A percentile compares a stretch with the other conserved stretches of the same genome.
These are phyloP conservation scores for Aplodontia rufa DNA, from an alignment of 2,113 vertebrate genomes.

Conservation along the genomic window DNA sequence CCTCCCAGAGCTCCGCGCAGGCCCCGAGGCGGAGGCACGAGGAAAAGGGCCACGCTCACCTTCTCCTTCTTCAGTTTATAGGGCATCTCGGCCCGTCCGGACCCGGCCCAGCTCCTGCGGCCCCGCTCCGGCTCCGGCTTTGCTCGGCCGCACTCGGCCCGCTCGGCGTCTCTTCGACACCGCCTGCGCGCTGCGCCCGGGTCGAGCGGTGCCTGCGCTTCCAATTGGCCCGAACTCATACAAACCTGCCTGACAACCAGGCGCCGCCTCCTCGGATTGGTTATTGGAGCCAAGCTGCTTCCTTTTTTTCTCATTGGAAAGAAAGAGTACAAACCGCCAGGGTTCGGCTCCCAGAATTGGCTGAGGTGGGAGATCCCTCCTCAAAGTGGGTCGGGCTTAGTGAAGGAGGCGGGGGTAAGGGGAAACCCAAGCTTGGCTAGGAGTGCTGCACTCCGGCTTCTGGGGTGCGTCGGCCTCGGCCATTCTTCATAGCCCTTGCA, in stretches of 20 bases:
- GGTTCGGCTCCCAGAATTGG: slow-evolving; percentile 68
- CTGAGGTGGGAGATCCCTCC: slow-evolving; percentile 67
- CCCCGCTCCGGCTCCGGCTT: slow-evolving; percentile 81
- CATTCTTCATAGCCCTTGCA: not conserved
- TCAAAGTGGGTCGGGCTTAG: slow-evolving; percentile 64
- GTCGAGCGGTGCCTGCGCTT: slow-evolving; percentile 63
- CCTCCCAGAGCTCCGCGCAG: slow-evolving; percentile 80
- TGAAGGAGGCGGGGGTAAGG: slow-evolving; percentile 50
- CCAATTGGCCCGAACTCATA: slow-evolving; percentile 66
- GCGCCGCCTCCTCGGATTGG: slow-evolving; percentile 72
- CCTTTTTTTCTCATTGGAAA: slow-evolving; percentile 82
- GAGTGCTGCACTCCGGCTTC: not conserved
- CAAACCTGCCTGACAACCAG: slow-evolving; percentile 75
- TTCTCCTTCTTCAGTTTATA: slow-evolving; percentile 86
- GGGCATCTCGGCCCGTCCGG: slow-evolving; percentile 80
- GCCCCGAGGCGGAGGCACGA: slow-evolving; percentile 31
- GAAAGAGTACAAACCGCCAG: slow-evolving; percentile 79
- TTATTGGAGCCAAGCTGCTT: slow-evolving; percentile 50
- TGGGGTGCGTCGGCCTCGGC: not conserved
- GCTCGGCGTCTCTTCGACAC: slow-evolving; percentile 77
- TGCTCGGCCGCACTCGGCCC: slow-evolving; percentile 79
- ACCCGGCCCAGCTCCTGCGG: slow-evolving; percentile 73
- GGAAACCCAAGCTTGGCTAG: not conserved
- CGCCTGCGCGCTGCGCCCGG: slow-evolving; percentile 77
- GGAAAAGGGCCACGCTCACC: slow-evolving; percentile 66